Base-by-base conservation (phyloP, 2,797 vertebrate genomes). In the Anas bernieri region DNA sequence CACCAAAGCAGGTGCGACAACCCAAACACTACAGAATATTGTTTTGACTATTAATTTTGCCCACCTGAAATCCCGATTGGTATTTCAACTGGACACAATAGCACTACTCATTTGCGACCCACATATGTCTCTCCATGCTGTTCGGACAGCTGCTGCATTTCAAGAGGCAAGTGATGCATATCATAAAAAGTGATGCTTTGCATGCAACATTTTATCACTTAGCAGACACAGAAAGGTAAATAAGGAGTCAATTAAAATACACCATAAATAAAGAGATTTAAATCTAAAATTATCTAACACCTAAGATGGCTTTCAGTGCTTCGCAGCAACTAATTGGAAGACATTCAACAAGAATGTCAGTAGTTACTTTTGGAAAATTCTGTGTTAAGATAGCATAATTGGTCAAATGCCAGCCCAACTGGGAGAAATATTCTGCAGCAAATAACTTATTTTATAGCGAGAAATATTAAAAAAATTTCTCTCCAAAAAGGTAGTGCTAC, bases 111-210 rank as follows among this genome's bases (percentile, higher is more conserved):
- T 67, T 82, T 87, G 61, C 78, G 90, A 86, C 18, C 45, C 41
- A 41, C 17, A 88, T 28, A 31, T 9, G 2, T 75, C 74, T n/a
- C 31, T 67, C 41, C 4, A 0, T 61, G 39, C 56, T 26, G 33
- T 59, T 55, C 68, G 5, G 8, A 72, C 78, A 94, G 77, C 81
- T 91, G 86, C 77, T 70, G 37, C 77, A 87, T 78, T 94, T 82
- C 76, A 81, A 58, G 31, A 67, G 17, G 59, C 63, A 90, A 94
- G 33, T 3, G 46, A 92, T 46, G 18, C 7, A 17, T 84, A 41
- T 50, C 67, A 48, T 48, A 48, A 48, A 23, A 48, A 48, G 46
- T 2, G 22, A 48, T 48, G 46, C 58, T 50, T 85, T 26, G 39
- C 1, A 1, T 23, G 8, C n/a, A 78, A 82, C 30, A 69, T 54